Percentiles rank a stretch among this genome's conserved stretches.
phyloP scores from a whole-genome alignment of 2,888 invertebrate species.

The Hyles lineata region DNA sequence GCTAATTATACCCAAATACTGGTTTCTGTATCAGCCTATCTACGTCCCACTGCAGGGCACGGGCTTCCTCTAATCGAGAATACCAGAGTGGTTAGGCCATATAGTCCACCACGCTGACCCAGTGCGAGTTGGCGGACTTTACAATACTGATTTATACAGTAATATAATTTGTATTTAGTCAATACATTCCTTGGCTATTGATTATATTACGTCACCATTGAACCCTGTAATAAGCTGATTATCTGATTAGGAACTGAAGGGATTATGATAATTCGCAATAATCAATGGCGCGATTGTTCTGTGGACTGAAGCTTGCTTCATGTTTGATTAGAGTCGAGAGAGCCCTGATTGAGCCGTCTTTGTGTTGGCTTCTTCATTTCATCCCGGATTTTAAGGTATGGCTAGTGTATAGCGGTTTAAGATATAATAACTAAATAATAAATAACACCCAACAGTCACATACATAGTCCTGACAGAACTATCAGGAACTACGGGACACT shows the following conservation, averaged over 20 bases:
- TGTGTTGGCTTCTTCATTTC: background rate
- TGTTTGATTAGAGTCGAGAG: background rate
- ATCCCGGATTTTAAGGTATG: background rate
- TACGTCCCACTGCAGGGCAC: too few relatives aligned
- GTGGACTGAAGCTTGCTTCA: background rate
- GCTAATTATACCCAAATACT: too few relatives aligned
- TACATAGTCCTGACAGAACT: too few relatives aligned
- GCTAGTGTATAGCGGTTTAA: background rate
- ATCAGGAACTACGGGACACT: too few relatives aligned
- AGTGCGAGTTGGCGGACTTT: too few relatives aligned
- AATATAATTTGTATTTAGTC: background rate
- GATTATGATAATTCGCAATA: conserved; percentile 6
- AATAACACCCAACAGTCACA: too few relatives aligned
- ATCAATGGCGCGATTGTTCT: background rate
- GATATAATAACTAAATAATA: too few relatives aligned
- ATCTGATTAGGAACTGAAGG: background rate
- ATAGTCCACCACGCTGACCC: too few relatives aligned
- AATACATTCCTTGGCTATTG: background rate
- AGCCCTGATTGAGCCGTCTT: conserved; percentile 3
- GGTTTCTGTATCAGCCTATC: too few relatives aligned
- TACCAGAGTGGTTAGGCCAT: too few relatives aligned
- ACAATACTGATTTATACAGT: too few relatives aligned
- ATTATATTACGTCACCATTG: background rate
- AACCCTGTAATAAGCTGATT: background rate
- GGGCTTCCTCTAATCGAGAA: too few relatives aligned